These are phyloP conservation scores for Steatocranus sp. DNA, from an alignment of 2,797 vertebrate genomes.

Conservation along the genomic window DNA sequence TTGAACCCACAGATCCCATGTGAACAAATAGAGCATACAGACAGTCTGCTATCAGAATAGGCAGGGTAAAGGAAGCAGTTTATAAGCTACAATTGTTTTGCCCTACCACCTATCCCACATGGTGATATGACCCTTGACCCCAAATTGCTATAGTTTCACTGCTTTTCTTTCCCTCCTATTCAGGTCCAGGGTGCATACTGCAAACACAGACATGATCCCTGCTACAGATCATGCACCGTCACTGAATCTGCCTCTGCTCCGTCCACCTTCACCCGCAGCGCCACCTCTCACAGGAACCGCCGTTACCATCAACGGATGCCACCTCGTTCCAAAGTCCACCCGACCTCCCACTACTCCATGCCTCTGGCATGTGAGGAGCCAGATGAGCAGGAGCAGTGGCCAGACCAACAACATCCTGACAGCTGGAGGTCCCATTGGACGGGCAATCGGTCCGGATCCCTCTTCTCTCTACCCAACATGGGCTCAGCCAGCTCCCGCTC, in stretches of 20 bases:
- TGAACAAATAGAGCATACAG: neutral
- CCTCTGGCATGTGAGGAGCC: constrained; percentile 43
- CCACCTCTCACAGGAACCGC: constrained; percentile 51
- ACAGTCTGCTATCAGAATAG: neutral
- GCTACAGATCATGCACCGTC: constrained; percentile 24
- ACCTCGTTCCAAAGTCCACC: constrained; percentile 46
- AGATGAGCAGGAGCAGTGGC: constrained; percentile 40
- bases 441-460: constrained; percentile 78
- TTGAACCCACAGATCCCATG: neutral
- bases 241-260: constrained; percentile 38
- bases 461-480: constrained; percentile 83
- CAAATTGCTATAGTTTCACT: neutral
- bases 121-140: neutral
- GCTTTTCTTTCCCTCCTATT: neutral
- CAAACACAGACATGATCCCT: constrained; percentile 60
- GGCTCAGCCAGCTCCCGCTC: constrained; percentile 59
- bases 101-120: neutral
- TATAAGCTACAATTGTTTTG: neutral
- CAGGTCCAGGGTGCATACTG: constrained; percentile 61
- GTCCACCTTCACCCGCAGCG: constrained; percentile 36
- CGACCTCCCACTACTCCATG: constrained; percentile 48
- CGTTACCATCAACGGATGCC: constrained; percentile 47
- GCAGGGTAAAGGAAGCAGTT: neutral
- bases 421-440: constrained; percentile 56
- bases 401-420: constrained; percentile 23